Base-by-base conservation (phyloP, 2,113 vertebrate genomes). In the Clarias magur region DNA sequence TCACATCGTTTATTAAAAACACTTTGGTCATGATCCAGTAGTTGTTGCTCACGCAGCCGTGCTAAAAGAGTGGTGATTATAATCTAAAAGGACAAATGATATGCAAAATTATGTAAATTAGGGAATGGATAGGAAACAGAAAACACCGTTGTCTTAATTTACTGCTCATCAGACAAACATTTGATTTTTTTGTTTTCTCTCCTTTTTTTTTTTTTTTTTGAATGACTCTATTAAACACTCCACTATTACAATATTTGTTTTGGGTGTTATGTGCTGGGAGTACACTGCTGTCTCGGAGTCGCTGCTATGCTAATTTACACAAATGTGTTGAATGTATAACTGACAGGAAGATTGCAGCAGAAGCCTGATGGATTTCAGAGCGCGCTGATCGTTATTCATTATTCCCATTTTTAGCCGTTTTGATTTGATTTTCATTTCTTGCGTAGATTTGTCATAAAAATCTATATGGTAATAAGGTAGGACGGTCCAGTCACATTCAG, bases 401-500 rank as follows among this genome's bases (percentile, higher is more conserved):
- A 30, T 87, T 85, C 85, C 34, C 53, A 54, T 73, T 34, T 70
- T 67, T 67, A 4, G 8, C 4, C 25, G 3, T 13, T 67, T 67
- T n/a, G 27, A 5, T 65, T 25, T 82, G 79, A 59, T 67, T 76
- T 75, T 84, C 84, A 65, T 89, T 88, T 91, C 91, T 91, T 89
- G 91, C 94, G 93, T 95, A 94, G 93, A 94, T 65, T 65, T 94
- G 94, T 89, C 90, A 92, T 92, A 25, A 4, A 65, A 83, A 65
- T 30, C 30, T 86, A 90, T 91, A 91, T 34, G 68, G 70, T 89
- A 93, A 90, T 89, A 90, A 92, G 91, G 91, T 89, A 94, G 94
- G 95, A 95, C 95, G 95, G 95, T 95, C 94, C 91, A 94, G 94
- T 88, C 91, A 94, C 91, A 89, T 87, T 89, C 89, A 91, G 91